Conservation (phyloP, 2,113 vertebrate genomes). For the Rhynchomys soricoides region DNA sequence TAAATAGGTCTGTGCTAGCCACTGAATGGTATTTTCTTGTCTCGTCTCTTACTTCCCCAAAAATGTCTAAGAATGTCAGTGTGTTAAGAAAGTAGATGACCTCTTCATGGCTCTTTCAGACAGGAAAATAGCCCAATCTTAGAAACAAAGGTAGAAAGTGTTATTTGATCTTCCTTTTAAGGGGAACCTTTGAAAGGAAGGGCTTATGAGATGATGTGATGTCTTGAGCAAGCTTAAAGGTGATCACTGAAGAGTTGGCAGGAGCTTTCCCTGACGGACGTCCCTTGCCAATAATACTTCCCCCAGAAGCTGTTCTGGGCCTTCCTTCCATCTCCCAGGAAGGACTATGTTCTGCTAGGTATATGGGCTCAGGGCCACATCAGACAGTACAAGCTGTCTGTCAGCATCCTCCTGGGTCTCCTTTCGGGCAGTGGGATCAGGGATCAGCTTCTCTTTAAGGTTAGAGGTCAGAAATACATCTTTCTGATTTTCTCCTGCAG, state of each 20-base stretch:
- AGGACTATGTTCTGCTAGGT: not conserved
- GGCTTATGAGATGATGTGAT: not conserved
- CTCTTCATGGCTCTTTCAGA: not conserved
- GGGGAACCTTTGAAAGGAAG: not conserved
- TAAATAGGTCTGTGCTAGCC: not conserved
- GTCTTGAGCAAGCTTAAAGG: not conserved
- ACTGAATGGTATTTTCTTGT: not conserved
- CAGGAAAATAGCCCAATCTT: constrained; percentile 7
- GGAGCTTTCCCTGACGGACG: rapidly evolving
- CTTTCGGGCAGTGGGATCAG: not conserved
- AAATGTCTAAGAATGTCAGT: not conserved
- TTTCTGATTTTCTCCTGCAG: rapidly evolving
- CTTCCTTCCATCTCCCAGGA: not conserved
- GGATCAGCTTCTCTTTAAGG: constrained; percentile 7
- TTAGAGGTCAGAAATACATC: rapidly evolving
- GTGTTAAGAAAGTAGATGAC: not conserved
- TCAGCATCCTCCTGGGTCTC: not conserved
- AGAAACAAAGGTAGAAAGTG: not conserved
- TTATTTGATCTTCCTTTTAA: not conserved
- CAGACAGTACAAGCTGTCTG: not conserved
- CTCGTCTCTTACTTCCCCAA: not conserved
- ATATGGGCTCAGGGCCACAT: not conserved
- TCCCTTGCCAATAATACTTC: not conserved
- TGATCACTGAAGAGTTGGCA: rapidly evolving
- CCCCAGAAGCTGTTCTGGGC: not conserved